These are phyloP conservation scores for Chrysotoxum bicinctum DNA, from an alignment of 2,888 invertebrate genomes.

Conservation along the genomic window DNA sequence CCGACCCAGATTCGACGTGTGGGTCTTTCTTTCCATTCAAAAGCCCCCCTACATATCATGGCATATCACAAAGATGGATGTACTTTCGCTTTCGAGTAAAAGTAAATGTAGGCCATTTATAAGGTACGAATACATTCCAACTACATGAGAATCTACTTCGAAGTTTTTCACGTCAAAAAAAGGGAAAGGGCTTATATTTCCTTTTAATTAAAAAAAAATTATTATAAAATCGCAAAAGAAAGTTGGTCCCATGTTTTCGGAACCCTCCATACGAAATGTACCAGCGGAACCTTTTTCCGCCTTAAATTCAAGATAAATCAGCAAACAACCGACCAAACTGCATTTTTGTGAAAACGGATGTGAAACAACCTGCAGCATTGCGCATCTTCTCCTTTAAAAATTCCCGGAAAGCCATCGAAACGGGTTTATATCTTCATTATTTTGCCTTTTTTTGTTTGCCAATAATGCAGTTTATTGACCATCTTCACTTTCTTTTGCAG, in stretches of 20 bases:
- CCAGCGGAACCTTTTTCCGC: not conserved
- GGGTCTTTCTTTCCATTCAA: constrained; percentile 34
- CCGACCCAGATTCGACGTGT: constrained; percentile 59
- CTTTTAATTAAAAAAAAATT: not conserved
- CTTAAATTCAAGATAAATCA: constrained; percentile 2
- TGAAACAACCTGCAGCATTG: constrained; percentile 25
- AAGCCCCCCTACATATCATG: constrained; percentile 7
- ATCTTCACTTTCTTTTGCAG: constrained; percentile 65
- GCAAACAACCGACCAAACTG: not conserved
- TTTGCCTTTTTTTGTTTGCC: constrained; percentile 34
- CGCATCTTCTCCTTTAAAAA: constrained; percentile 6
- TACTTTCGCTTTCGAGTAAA: constrained; percentile 70
- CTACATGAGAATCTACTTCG: constrained; percentile 6
- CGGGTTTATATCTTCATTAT: constrained; percentile 51
- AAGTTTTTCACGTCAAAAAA: constrained; percentile 38
- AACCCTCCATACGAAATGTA: not conserved
- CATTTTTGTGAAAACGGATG: constrained; percentile 41
- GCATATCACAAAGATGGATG: constrained; percentile 33
- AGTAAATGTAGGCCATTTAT: constrained; percentile 64
- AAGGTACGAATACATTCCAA: not conserved
- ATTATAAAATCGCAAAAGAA: constrained; percentile 51
- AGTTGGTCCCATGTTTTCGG: constrained; percentile 26
- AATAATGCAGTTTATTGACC: constrained; percentile 59
- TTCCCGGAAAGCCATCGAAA: constrained; percentile 46
- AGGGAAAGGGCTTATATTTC: constrained; percentile 55